Evolutionary conservation across 2,797 vertebrate genomes (phyloP), one percentile per base, ranked within the genome.

Genomic region (Falco concolor): DNA sequence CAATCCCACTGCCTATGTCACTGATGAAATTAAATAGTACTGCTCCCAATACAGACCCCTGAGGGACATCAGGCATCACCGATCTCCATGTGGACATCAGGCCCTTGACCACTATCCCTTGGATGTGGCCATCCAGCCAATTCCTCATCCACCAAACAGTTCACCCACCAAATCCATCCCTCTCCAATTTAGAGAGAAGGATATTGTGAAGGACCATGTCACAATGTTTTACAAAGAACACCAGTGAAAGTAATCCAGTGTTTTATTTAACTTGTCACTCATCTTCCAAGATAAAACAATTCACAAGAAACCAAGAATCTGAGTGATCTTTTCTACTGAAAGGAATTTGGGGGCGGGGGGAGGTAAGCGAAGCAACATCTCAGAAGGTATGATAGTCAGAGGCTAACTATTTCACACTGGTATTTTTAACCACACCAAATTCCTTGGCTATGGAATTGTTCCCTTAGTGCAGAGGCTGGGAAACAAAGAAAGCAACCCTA

Each of bases 131-230:
- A 38, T 52, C 28, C 38, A 74, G 7, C 9, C 25, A 56, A 36
- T 28, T 50, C 15, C 60, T 57, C 28, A 73, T 8, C 52, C 27
- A 63, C 16, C 2, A 3, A 22, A 28, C 36, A 56, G 59, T 49
- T 30, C 20, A 30, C 24, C 19, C 34, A 57, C 34, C 24, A 67
- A 57, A 38, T 36, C 44, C 7, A 1, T 5, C 1, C 16, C 10
- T 10, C 36, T 57, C 32, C 24, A 50, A 24, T 9, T 44, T 21
- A 50, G 7, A 64, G 22, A 60, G 6, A 50, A 86, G 38, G 23
- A 59, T 59, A 19, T 21, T 38, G 20, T 8, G 5, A 15, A 4
- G 5, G 13, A 45, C n/a, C 1, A 1, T 17, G 6, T 45, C 27
- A 52, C 32, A 86, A 30, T 3, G 2, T 34, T 57, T 63, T 47